Evolutionary conservation across 2,888 invertebrate species (phyloP).

Genomic region (Acleris cristana): DNA sequence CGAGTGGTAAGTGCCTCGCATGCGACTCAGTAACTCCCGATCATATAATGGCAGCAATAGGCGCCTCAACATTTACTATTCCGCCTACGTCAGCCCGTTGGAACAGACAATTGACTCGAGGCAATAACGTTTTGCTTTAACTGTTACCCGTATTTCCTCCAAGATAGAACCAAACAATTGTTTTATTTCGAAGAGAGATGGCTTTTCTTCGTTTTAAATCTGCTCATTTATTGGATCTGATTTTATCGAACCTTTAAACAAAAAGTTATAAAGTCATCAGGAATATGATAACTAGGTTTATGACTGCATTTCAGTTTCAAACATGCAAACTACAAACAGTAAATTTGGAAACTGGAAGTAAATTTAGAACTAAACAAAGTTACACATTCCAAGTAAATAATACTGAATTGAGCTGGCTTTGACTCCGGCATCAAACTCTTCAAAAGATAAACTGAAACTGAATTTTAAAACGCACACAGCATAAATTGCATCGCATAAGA

Average conservation of each 20-base stretch:
- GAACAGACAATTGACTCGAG: conserved; percentile 62
- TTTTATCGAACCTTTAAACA: background rate
- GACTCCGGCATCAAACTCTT: conserved; percentile 19
- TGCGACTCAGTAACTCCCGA: conserved; percentile 44
- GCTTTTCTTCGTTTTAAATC: conserved; percentile 9
- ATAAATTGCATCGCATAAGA: conserved; percentile 6
- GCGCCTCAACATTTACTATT: conserved; percentile 59
- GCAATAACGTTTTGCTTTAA: conserved; percentile 60
- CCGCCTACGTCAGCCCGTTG: conserved; percentile 59
- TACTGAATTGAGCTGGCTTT: conserved; percentile 16
- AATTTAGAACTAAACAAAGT: conserved; percentile 2
- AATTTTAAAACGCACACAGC: conserved; percentile 22
- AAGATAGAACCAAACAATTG: conserved; percentile 24
- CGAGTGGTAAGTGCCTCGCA: conserved; percentile 42
- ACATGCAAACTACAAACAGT: background rate
- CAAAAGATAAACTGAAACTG: conserved; percentile 28
- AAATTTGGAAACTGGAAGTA: background rate
- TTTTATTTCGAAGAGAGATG: conserved; percentile 7
- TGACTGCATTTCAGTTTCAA: background rate
- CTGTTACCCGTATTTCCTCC: conserved; percentile 42
- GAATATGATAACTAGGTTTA: background rate
- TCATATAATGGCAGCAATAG: conserved; percentile 53
- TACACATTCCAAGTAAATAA: conserved; percentile 13
- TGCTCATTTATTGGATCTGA: background rate
- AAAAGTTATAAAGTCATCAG: too few relatives aligned